These are phyloP conservation scores for Austrofundulus limnaeus DNA, from an alignment of 2,113 vertebrate genomes.

Conservation along the genomic window DNA sequence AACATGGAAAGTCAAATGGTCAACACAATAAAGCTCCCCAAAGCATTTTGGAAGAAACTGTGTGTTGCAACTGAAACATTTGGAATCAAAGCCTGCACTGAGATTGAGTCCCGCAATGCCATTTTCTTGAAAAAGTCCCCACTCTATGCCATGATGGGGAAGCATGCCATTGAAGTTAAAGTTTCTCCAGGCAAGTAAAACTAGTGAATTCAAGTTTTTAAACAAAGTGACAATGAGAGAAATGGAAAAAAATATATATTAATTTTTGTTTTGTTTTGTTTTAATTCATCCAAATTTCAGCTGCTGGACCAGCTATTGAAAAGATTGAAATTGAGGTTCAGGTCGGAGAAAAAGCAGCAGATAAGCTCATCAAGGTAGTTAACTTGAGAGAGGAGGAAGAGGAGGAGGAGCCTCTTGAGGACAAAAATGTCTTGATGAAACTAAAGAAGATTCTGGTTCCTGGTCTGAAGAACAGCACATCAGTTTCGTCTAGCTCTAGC, in stretches of 20 bases:
- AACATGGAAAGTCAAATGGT: conserved; percentile 29
- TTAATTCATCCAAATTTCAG: conserved; percentile 51
- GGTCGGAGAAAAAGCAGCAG: conserved; percentile 76
- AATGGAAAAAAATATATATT: neutral
- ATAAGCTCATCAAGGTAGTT: conserved; percentile 76
- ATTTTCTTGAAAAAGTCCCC: conserved; percentile 61
- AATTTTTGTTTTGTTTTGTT: too few relatives aligned
- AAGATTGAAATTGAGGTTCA: conserved; percentile 84
- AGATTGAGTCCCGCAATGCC: conserved; percentile 69
- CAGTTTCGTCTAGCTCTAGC: conserved; percentile 56
- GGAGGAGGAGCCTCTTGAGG: conserved; percentile 59
- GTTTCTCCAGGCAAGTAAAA: conserved; percentile 77
- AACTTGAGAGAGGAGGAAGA: conserved; percentile 62
- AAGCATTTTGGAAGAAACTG: conserved; percentile 45
- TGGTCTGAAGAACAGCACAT: conserved; percentile 52
- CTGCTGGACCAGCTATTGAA: conserved; percentile 73
- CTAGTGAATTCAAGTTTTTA: neutral
- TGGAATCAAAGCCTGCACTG: conserved; percentile 77
- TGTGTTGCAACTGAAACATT: conserved; percentile 67
- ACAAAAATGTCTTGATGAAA: conserved; percentile 75
- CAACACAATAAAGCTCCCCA: conserved; percentile 1
- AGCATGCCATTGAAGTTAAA: conserved; percentile 66
- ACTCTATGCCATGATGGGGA: conserved; percentile 75
- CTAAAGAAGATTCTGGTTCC: conserved; percentile 78
- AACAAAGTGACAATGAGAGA: neutral